Evolutionary conservation across 1,140 invertebrate species (phyloP), one percentile per base, ranked within the genome.

Genomic region (Sminthurides bifidus): DNA sequence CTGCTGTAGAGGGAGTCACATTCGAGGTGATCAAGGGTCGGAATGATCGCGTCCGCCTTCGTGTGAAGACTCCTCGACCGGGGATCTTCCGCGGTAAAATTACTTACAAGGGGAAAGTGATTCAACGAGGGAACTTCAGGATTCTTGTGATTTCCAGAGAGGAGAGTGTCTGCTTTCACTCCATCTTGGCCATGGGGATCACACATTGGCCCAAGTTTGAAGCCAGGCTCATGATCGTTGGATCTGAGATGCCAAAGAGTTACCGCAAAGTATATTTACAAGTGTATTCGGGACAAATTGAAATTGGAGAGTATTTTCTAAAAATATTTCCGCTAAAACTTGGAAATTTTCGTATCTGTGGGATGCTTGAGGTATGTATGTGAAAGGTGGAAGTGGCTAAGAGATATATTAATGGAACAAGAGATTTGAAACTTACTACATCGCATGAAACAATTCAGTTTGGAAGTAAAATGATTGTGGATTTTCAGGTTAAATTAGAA

Each of bases 251-350:
- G 3, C 50, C 48, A 26, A 58, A 56, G 31, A 88, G 87, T 64
- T 81, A 85, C 4, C 85, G 87, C 65, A 87, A 87, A 72, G 86
- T 93, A 33, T 80, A 86, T 61, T 87, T 87, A 69, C 91, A 87
- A 68, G 83, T 89, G 59, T 85, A 83, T 52, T 82, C 85, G 30
- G 88, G 90, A 72, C 84, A 88, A 73, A 72, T 91, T 40, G 88
- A 85, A 30, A 80, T 95, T 63, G 92, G 92, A 73, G 89, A 94
- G 73, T 87, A 87, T 74, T 79, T 92, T 59, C 74, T 93, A 53
- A 89, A 86, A 73, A 84, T 95, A 66, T 89, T 94, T 68, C 89
- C 88, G 31, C 92, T 89, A 70, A 76, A 87, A 60, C 75, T 93
- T 49, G 86, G 83, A 50, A 89, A 88, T 17, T 94, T 92, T 73